phyloP scores from a whole-genome alignment of 2,113 vertebrate genomes.

The Gallinago undulata region DNA sequence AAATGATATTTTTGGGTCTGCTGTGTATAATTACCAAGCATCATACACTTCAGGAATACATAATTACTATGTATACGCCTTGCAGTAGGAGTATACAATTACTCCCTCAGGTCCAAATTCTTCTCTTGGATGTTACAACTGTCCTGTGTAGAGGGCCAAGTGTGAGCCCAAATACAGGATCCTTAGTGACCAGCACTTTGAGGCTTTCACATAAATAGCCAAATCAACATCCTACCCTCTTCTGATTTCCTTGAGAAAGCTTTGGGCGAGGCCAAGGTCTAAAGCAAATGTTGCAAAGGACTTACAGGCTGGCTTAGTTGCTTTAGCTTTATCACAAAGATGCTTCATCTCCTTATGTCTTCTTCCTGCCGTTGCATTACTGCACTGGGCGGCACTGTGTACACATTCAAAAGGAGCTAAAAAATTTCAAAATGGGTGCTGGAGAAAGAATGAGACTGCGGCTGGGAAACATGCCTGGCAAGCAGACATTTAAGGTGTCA shows the following conservation, averaged over 20 bases:
- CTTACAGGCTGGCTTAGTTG: not conserved
- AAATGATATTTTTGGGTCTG: slow-evolving; percentile 75
- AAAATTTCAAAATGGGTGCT: not conserved
- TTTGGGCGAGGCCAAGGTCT: not conserved
- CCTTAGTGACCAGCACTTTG: not conserved
- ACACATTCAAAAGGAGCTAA: not conserved
- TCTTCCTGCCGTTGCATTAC: not conserved
- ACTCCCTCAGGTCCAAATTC: slow-evolving; percentile 47
- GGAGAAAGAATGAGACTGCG: not conserved
- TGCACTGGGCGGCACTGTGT: rapidly evolving
- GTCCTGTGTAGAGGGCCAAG: slow-evolving; percentile 38
- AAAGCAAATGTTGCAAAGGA: not conserved
- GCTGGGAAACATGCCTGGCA: not conserved
- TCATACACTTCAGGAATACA: slow-evolving; percentile 48
- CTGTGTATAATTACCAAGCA: slow-evolving; percentile 68
- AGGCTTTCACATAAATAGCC: not conserved
- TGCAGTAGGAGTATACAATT: slow-evolving; percentile 66
- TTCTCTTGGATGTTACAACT: slow-evolving; percentile 35
- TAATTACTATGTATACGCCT: slow-evolving; percentile 48
- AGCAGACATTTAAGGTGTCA: not conserved
- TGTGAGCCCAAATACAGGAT: not conserved
- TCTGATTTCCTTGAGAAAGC: not conserved
- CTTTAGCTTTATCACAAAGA: not conserved
- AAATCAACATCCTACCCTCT: not conserved
- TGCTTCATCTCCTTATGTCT: not conserved